Conservation (phyloP, 35 echinoderm and acorn worm species). For the Stichopus chloronotus region DNA sequence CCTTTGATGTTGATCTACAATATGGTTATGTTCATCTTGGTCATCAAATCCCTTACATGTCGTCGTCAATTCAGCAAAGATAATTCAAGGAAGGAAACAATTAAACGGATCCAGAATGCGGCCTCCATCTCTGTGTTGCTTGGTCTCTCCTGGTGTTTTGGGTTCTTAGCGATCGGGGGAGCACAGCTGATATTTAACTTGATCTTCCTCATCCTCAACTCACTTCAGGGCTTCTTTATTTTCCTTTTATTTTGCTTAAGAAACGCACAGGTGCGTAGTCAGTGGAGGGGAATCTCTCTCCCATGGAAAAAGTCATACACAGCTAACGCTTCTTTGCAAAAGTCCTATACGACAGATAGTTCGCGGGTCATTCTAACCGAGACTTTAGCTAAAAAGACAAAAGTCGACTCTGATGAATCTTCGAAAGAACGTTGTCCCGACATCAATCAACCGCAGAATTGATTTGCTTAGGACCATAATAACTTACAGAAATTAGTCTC, state of each 20-base stretch:
- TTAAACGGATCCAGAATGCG: slow-evolving; percentile 38
- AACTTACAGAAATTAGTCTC: no score
- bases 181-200: slow-evolving; percentile 68
- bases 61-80: slow-evolving; percentile 11
- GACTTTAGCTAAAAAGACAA: no score
- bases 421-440: no score
- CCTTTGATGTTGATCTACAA: slow-evolving; percentile 60
- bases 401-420: no score
- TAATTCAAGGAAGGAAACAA: not conserved
- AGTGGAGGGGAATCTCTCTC: slow-evolving; percentile 40
- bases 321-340: no score
- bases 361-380: no score
- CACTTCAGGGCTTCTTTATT: slow-evolving; percentile 81
- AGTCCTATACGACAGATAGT: no score
- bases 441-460: no score
- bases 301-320: not conserved
- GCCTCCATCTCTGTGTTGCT: slow-evolving; percentile 67
- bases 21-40: slow-evolving; percentile 59
- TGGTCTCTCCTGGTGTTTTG: slow-evolving; percentile 77
- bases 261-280: slow-evolving; percentile 62
- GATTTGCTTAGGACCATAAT: no score
- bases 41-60: slow-evolving; percentile 65
- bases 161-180: slow-evolving; percentile 60
- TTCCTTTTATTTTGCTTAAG: slow-evolving; percentile 82
- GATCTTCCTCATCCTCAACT: slow-evolving; percentile 83